Base-by-base conservation (phyloP, 2,113 vertebrate species). In the Pachyramphus minor region DNA sequence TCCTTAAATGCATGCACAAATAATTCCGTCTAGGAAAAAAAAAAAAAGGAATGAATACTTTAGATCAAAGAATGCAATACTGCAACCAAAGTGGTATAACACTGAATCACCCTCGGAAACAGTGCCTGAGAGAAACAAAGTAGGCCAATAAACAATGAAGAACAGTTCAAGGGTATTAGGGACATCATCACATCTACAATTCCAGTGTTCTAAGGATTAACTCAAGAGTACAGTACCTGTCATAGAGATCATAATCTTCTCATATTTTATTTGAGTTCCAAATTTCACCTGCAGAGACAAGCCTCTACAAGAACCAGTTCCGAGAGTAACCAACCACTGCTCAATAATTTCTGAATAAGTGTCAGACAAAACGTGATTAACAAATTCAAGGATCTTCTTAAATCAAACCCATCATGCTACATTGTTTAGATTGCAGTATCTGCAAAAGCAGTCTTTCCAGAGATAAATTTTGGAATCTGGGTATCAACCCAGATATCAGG, bases 1-100 rank as follows among this genome's bases (percentile, higher is more conserved):
- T 99, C 99, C 96, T 99, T 99, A 92, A 99, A 99, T 19, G 99
- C 97, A 27, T 99, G 99, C 55, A 99, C 99, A 97, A 99, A 99
- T 87, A 99, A 97, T 94, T 99, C 99, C 23, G 99, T 99, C 99
- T 99, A 97, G 53, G 30, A 8, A 23, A 45, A 52, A 28, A 5
- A 33, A 14, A 50, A 14, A 47, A 21, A 49, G 25, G 0, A 67
- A 81, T 1, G 1, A 50, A 88, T 52, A 66, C 37, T 84, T 97
- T 96, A 97, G 49, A 86, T 30, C 28, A 27, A 56, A 35, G 27
- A 72, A 84, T 2, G 12, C 14, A 53, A 25, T 12, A 18, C 15
- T 37, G 5, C 41, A 88, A 35, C 6, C 12, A 24, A 55, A 14
- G 42, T 31, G 33, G 9, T 44, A 1, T 5, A 69, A 8, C 30